Evolutionary conservation across 2,888 invertebrate species (phyloP).

Genomic region (Dexiosoma caninum): DNA sequence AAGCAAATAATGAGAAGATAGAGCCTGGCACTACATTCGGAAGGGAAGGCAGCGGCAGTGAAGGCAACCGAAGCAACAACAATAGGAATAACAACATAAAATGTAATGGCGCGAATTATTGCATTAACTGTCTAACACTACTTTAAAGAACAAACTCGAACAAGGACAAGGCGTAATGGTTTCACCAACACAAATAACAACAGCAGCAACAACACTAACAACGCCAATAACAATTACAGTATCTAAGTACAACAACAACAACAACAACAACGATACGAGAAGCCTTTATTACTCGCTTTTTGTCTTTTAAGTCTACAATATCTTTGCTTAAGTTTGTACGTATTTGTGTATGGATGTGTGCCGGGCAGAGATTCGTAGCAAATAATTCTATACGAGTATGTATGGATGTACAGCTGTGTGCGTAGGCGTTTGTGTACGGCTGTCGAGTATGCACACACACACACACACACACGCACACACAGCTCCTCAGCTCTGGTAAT

Average conservation of each 20-base stretch:
- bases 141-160: conserved; percentile 41
- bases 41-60: conserved; percentile 26
- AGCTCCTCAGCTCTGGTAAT: conserved; percentile 8
- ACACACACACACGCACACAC: background rate
- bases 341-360: background rate
- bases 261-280: conserved; percentile 34
- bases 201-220: conserved; percentile 24
- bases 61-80: conserved; percentile 27
- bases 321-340: background rate
- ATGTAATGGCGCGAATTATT: conserved; percentile 63
- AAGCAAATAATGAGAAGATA: conserved; percentile 32
- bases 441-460: background rate
- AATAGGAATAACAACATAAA: conserved; percentile 46
- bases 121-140: conserved; percentile 62
- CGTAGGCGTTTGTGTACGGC: too few species aligned
- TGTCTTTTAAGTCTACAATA: background rate
- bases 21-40: conserved; percentile 29
- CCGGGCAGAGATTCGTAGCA: too few species aligned
- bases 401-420: too few species aligned
- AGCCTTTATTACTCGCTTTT: conserved; percentile 34
- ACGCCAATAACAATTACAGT: conserved; percentile 13
- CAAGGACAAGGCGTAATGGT: conserved; percentile 45
- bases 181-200: conserved; percentile 14
- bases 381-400: too few species aligned
- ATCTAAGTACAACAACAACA: conserved; percentile 18